Evolutionary conservation across 2,888 invertebrate species (phyloP).

Genomic region (Crocallis elinguaria): DNA sequence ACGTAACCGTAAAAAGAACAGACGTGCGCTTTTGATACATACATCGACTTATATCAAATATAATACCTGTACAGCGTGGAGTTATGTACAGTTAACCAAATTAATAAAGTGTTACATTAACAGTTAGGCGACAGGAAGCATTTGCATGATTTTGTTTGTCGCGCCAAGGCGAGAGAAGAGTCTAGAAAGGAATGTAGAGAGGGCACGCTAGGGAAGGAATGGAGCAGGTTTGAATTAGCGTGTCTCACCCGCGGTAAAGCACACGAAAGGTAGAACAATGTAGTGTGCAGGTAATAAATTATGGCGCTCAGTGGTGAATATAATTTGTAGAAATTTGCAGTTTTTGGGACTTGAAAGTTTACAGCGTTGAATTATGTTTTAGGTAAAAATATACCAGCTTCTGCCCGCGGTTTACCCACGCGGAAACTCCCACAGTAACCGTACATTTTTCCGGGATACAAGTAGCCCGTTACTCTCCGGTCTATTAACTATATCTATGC

Average conservation of each 20-base stretch:
- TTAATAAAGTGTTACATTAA: conserved; percentile 24
- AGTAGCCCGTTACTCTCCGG: no score
- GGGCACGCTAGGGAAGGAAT: conserved; percentile 21
- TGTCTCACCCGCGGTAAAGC: not conserved
- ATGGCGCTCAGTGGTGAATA: not conserved
- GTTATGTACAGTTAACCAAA: conserved; percentile 22
- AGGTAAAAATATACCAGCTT: no score
- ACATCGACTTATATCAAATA: not conserved
- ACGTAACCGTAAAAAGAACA: not conserved
- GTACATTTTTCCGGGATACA: no score
- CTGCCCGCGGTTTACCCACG: no score
- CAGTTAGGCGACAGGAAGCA: conserved; percentile 27
- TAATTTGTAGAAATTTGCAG: not conserved
- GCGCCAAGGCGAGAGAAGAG: conserved; percentile 3
- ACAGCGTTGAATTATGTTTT: no score
- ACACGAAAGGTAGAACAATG: not conserved
- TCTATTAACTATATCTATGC: no score
- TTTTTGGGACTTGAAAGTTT: not conserved
- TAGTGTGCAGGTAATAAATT: not conserved
- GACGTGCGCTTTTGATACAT: not conserved
- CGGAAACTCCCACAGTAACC: no score
- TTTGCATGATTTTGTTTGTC: conserved; percentile 27
- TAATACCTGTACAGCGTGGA: not conserved
- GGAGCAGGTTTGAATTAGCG: conserved; percentile 8
- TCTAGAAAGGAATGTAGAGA: conserved; percentile 28